A percentile compares a stretch with the other conserved stretches of the same genome.
Conservation (phyloP, 2,888 invertebrate species). For the Tinea semifulvella region DNA sequence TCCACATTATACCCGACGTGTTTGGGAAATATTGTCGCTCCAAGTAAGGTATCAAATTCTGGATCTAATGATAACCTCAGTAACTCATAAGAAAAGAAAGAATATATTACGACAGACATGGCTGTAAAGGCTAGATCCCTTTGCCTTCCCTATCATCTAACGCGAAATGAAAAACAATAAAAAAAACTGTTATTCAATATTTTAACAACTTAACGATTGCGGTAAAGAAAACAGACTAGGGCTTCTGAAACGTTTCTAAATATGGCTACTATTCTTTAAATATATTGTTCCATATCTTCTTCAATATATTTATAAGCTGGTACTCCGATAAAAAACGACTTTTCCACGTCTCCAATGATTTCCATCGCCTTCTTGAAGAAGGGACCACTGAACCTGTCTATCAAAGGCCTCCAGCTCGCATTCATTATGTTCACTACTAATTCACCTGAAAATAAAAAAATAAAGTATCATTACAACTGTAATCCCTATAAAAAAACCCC, state of each 20-base stretch:
- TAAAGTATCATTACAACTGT: too few species aligned
- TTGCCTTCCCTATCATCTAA: too few species aligned
- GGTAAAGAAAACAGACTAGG: too few species aligned
- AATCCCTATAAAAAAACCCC: too few species aligned
- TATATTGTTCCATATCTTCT: slow-evolving; percentile 30
- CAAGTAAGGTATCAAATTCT: too few species aligned
- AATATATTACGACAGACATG: too few species aligned
- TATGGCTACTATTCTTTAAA: neutral
- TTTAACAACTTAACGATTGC: neutral
- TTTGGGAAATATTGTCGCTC: too few species aligned
- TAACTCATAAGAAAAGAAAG: too few species aligned
- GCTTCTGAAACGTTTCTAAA: neutral
- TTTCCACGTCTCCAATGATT: slow-evolving; percentile 17
- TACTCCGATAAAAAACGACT: slow-evolving; percentile 26
- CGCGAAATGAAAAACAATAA: neutral
- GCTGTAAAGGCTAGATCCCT: too few species aligned
- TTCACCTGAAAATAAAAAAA: slow-evolving; percentile 8
- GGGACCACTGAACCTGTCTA: slow-evolving; percentile 23
- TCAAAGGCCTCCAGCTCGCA: slow-evolving; percentile 7
- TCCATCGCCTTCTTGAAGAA: slow-evolving; percentile 26
- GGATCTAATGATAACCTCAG: too few species aligned
- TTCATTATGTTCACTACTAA: slow-evolving; percentile 7
- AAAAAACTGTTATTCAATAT: neutral
- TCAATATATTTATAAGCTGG: slow-evolving; percentile 27
- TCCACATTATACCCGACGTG: too few species aligned